Percentiles rank a stretch among this genome's conserved stretches.
phyloP scores from a whole-genome alignment of 2,888 invertebrate species.

The Apodemia hepburni region DNA sequence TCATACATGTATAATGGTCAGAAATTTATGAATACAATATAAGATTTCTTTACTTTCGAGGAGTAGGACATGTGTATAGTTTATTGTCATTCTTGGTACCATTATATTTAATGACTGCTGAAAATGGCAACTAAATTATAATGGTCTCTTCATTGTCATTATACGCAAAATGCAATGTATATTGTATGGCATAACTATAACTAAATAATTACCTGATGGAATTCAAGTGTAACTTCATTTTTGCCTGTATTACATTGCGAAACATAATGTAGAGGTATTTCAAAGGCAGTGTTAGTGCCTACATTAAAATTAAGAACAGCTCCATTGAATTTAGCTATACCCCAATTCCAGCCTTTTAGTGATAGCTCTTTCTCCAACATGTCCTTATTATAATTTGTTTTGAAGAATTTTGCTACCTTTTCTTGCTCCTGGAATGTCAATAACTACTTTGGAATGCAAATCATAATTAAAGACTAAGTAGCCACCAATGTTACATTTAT shows the following conservation, averaged over 20 bases:
- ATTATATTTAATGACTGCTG: too few species aligned
- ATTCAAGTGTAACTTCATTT: constrained; percentile 98
- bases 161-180: too few species aligned
- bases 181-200: background rate
- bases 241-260: constrained; percentile 97
- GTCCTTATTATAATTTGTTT: constrained; percentile 89
- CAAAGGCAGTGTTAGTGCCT: constrained; percentile 92
- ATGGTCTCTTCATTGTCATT: too few species aligned
- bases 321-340: constrained; percentile 95
- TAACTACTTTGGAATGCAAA: background rate
- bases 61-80: too few species aligned
- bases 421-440: constrained; percentile 90
- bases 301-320: constrained; percentile 92
- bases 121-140: too few species aligned
- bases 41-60: too few species aligned
- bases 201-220: constrained; percentile 87
- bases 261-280: constrained; percentile 97
- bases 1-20: too few species aligned
- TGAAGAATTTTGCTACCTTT: constrained; percentile 94
- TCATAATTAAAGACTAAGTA: too few species aligned
- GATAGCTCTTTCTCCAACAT: constrained; percentile 95
- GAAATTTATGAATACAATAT: too few species aligned
- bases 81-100: too few species aligned
- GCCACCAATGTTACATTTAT: too few species aligned
- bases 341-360: constrained; percentile 99